phyloP scores from a whole-genome alignment of 1,140 invertebrate species.

The Apis mellifera region DNA sequence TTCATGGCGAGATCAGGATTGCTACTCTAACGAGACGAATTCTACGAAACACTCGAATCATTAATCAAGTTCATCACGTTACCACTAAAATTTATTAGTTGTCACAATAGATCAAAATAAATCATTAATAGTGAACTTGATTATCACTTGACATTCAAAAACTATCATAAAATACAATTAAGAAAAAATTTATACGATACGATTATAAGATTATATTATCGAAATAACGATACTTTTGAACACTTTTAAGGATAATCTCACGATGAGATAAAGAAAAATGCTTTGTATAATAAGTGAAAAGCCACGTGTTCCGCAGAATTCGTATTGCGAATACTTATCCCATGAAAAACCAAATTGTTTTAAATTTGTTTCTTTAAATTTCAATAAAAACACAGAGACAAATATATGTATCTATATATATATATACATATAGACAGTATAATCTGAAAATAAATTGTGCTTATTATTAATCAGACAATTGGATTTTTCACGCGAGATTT shows the following conservation, averaged over 20 bases:
- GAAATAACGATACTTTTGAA: neutral
- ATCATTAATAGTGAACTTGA: neutral
- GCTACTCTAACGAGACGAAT: slow-evolving; percentile 32
- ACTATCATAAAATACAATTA: neutral
- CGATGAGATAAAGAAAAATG: neutral
- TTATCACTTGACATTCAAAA: neutral
- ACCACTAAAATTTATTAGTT: neutral
- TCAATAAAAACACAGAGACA: too few species aligned
- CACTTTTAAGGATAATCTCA: neutral
- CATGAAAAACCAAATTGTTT: slow-evolving; percentile 30
- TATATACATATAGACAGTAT: too few species aligned
- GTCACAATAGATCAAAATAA: neutral
- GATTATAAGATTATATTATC: neutral
- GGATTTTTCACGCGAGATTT: slow-evolving; percentile 20
- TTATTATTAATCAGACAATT: slow-evolving; percentile 1
- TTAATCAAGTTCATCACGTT: neutral
- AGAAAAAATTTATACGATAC: neutral
- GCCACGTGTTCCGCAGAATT: slow-evolving; percentile 36
- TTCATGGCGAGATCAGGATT: slow-evolving; percentile 39
- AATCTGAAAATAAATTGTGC: neutral
- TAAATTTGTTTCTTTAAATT: too few species aligned
- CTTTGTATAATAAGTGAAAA: neutral
- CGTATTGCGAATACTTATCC: slow-evolving; percentile 3
- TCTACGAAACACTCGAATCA: slow-evolving; percentile 38
- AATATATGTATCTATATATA: too few species aligned